Base-by-base conservation (phyloP, 2,888 invertebrate genomes). In the Steinernema carpocapsae region DNA sequence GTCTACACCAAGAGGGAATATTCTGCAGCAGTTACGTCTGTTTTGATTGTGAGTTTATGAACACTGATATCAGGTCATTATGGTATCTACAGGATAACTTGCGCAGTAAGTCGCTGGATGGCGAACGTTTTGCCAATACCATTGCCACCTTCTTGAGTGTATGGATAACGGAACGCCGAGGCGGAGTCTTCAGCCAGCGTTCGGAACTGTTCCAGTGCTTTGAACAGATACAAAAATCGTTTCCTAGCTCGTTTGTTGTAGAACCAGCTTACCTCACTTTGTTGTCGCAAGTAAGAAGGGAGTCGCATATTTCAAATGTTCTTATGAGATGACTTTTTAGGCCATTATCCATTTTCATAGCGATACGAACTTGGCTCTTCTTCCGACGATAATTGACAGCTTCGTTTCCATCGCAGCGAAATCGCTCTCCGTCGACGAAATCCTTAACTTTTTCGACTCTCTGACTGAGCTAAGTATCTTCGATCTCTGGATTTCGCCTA, bases 401-500 rank as follows among this genome's bases (percentile, higher is more conserved):
- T 64, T 64, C n/a, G 64, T 64, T 10, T 17, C 22, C 4, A 26
- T 10, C 7, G 64, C 64, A 64, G 24, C 64, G 1, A 29, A 26
- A 1, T 17, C 10, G 29, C 26, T 64, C 6, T 17, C 64, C 14
- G n/a, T 37, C 29, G 14, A 10, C 19, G 32, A 64, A 4, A 32
- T 64, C 26, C n/a, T 81, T 17, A 72, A 76, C 22, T 70, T 80
- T 22, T 74, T 82, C 17, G 56, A 76, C 37, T 72, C 72, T 19
- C 73, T 80, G 7, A 70, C 74, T n/a, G 74, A 72, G 0, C 19
- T 79, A 64, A 74, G 75, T 10, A 76, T 79, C 10, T 84, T 84
- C 71, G 84, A 84, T 72, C 43, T 83, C 29, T 79, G 80, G 76
- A 74, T 64, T 6, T 22, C 42, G 6, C 43, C 22, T 3, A 32